phyloP scores from a whole-genome alignment of 2,888 invertebrate species.

The Sminthurinus aureus region DNA sequence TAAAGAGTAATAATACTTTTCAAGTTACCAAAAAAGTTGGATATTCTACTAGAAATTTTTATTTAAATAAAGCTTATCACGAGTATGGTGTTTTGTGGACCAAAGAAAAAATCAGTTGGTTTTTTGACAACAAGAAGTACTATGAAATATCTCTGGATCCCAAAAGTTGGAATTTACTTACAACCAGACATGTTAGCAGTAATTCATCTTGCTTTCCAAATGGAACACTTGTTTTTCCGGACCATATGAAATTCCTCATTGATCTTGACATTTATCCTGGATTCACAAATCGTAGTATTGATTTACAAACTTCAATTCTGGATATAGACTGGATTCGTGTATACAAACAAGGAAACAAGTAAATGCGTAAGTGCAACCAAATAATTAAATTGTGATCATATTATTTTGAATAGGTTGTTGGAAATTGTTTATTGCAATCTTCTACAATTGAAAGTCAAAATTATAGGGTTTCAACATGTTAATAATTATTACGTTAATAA shows the following conservation, averaged over 20 bases:
- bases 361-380: too few relatives aligned
- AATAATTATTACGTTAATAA: too few relatives aligned
- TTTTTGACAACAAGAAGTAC: slow-evolving; percentile 49
- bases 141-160: slow-evolving; percentile 51
- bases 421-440: too few relatives aligned
- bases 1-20: neutral
- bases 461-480: too few relatives aligned
- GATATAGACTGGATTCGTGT: slow-evolving; percentile 17
- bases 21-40: slow-evolving; percentile 23
- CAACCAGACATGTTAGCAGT: neutral
- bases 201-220: neutral
- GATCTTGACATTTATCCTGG: slow-evolving; percentile 22
- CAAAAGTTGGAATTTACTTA: slow-evolving; percentile 48
- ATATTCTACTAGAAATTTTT: slow-evolving; percentile 34
- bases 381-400: too few relatives aligned
- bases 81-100: slow-evolving; percentile 56
- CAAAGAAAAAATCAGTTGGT: slow-evolving; percentile 55
- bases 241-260: slow-evolving; percentile 8
- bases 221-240: neutral
- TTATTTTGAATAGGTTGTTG: too few relatives aligned
- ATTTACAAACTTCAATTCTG: neutral
- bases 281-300: neutral
- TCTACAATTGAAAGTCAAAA: too few relatives aligned
- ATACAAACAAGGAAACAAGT: neutral
- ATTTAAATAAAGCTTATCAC: slow-evolving; percentile 54